Conservation (phyloP, 1,140 invertebrate species). For the Antheraea mylitta region DNA sequence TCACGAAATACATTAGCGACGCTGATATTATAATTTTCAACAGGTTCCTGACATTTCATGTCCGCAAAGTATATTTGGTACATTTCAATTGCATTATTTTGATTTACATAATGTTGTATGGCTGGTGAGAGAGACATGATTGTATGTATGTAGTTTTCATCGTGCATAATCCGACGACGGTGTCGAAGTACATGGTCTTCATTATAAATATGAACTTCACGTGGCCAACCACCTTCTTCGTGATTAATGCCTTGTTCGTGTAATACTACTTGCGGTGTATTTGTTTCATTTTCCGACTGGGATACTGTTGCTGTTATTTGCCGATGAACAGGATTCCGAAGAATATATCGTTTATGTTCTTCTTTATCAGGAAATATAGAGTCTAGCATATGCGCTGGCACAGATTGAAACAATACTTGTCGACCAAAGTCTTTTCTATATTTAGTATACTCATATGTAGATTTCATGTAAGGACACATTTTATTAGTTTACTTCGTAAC, state of each 20-base stretch:
- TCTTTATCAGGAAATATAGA: conserved; percentile 50
- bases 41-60: conserved; percentile 75
- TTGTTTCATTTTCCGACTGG: conserved; percentile 56
- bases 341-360: conserved; percentile 52
- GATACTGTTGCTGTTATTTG: conserved; percentile 53
- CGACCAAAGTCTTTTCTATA: conserved; percentile 53
- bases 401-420: conserved; percentile 57
- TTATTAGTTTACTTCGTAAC: conserved; percentile 13
- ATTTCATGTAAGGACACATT: conserved; percentile 51
- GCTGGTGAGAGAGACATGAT: conserved; percentile 40
- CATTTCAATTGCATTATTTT: conserved; percentile 95
- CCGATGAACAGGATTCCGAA: conserved; percentile 61
- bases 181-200: conserved; percentile 91
- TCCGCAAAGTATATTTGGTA: conserved; percentile 91
- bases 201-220: conserved; percentile 92
- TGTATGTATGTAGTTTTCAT: conserved; percentile 86
- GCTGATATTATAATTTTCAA: conserved; percentile 82
- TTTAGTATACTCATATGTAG: conserved; percentile 58
- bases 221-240: conserved; percentile 96
- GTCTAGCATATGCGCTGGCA: conserved; percentile 56
- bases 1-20: conserved; percentile 84
- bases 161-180: conserved; percentile 96
- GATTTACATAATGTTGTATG: conserved; percentile 89
- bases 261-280: conserved; percentile 69
- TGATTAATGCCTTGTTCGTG: conserved; percentile 88